Evolutionary conservation across 2,888 invertebrate genomes (phyloP).

Genomic region (Drosophila lutescens): DNA sequence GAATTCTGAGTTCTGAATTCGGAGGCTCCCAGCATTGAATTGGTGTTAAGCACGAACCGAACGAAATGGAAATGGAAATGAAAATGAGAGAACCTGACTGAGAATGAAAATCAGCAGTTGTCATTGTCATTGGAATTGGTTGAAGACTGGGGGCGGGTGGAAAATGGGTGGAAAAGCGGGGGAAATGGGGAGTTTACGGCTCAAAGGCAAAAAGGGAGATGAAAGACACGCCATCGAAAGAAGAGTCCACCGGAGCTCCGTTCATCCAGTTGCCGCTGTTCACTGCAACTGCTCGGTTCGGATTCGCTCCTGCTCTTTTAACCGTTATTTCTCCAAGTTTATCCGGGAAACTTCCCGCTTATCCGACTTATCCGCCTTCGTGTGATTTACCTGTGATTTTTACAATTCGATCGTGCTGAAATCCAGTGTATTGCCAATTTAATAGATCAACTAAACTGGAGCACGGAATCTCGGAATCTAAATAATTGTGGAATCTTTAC

Average conservation of each 20-base stretch:
- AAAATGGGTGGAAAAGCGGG: constrained; percentile 4
- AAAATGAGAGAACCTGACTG: constrained; percentile 65
- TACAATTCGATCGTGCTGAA: background rate
- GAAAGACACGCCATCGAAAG: constrained; percentile 47
- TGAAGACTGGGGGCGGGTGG: constrained; percentile 6
- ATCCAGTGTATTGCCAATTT: background rate
- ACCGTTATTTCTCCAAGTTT: constrained; percentile 2
- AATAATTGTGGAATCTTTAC: background rate
- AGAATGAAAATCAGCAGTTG: constrained; percentile 71
- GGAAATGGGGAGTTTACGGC: background rate
- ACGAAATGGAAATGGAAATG: constrained; percentile 55
- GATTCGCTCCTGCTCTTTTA: constrained; percentile 25
- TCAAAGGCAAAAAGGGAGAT: constrained; percentile 30
- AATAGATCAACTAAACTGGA: background rate
- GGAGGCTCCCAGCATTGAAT: constrained; percentile 73
- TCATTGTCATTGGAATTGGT: constrained; percentile 59
- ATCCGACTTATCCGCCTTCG: background rate
- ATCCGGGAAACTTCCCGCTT: background rate
- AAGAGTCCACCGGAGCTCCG: constrained; percentile 18
- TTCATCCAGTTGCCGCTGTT: constrained; percentile 54
- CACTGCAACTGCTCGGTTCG: constrained; percentile 46
- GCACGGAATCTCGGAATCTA: constrained; percentile 3
- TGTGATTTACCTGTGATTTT: background rate
- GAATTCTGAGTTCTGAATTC: constrained; percentile 35
- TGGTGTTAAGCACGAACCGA: constrained; percentile 81